Evolutionary conservation across 2,797 vertebrate genomes (phyloP).

Genomic region (Siniperca scherzeri): DNA sequence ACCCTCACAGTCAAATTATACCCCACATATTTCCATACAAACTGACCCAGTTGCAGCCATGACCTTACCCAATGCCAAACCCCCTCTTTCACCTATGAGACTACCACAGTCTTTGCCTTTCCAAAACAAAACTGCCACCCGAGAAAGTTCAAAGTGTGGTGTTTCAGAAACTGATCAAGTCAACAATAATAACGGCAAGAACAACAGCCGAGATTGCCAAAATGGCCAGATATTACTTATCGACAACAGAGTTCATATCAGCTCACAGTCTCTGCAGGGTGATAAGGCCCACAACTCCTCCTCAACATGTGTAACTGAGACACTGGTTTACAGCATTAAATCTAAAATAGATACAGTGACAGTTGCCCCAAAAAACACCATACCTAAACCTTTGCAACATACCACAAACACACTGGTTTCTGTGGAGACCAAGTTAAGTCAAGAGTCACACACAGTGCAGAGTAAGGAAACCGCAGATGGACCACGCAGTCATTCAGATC

Average conservation of each 20-base stretch:
- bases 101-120: conserved; percentile 34
- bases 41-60: conserved; percentile 19
- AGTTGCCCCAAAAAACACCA: conserved; percentile 38
- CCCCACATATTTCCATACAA: conserved; percentile 18
- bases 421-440: conserved; percentile 57
- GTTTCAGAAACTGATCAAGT: conserved; percentile 44
- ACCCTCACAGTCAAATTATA: conserved; percentile 36
- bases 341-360: conserved; percentile 49
- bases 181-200: conserved; percentile 48
- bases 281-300: conserved; percentile 26
- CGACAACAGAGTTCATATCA: conserved; percentile 67
- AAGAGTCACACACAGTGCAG: conserved; percentile 44
- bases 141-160: conserved; percentile 19
- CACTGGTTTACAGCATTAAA: conserved; percentile 72
- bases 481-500: conserved; percentile 43
- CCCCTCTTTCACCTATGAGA: conserved; percentile 20
- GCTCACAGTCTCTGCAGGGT: conserved; percentile 37
- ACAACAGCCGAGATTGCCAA: conserved; percentile 14
- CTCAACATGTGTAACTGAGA: conserved; percentile 72
- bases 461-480: conserved; percentile 42
- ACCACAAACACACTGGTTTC: conserved; percentile 44
- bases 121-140: conserved; percentile 42
- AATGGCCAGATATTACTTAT: conserved; percentile 59
- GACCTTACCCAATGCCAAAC: conserved; percentile 27
- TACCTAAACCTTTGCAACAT: conserved; percentile 50